Conservation (phyloP, 2,113 vertebrate species). For the Nymphicus hollandicus region DNA sequence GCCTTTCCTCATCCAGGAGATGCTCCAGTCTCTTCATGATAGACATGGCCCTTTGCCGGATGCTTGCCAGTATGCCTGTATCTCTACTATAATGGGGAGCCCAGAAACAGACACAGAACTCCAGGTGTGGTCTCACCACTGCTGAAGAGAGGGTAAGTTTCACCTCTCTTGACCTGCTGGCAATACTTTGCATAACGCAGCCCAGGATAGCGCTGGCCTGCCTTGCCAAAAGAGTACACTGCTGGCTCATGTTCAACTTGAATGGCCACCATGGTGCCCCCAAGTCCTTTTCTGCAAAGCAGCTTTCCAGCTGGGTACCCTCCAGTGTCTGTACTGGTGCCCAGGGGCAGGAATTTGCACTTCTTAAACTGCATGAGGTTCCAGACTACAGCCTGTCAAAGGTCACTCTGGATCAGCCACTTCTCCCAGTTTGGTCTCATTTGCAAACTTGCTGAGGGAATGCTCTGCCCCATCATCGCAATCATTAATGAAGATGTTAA, state of each 20-base stretch:
- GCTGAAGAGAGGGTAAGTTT: background rate
- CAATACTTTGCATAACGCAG: background rate
- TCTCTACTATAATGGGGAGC: background rate
- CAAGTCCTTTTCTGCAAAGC: background rate
- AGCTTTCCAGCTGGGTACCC: background rate
- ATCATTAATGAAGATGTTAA: background rate
- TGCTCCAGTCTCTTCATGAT: background rate
- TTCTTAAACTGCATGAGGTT: background rate
- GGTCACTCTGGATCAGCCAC: background rate
- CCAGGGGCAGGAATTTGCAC: background rate
- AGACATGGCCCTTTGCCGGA: background rate
- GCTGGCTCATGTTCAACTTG: background rate
- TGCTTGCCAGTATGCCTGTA: background rate
- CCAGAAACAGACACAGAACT: background rate
- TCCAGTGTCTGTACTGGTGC: background rate
- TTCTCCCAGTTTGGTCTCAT: background rate
- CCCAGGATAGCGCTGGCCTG: background rate
- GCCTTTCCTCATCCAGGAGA: background rate
- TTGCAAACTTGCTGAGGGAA: background rate
- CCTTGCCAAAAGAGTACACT: background rate
- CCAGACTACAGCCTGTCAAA: background rate
- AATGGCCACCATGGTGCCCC: fast-evolving
- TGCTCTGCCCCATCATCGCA: background rate
- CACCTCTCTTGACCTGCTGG: background rate
- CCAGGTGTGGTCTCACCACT: background rate